Base-by-base conservation (phyloP, 2,797 vertebrate species). In the Parauchenoglanis ngamensis region DNA sequence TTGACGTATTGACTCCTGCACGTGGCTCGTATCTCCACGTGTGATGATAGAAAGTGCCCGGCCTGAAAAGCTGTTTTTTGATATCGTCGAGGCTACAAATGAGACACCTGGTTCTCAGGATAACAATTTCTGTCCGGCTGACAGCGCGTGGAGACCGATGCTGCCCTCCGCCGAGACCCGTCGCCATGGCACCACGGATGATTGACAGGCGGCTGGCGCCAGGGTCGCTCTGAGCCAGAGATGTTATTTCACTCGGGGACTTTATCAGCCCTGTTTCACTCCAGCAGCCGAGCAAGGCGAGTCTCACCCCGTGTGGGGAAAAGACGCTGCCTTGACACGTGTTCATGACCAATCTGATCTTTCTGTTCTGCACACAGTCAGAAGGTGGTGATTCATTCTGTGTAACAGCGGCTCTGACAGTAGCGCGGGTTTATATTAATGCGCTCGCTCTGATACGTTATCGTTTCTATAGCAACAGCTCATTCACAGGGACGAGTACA, bases 201-300 rank as follows among this genome's bases (percentile, higher is more conserved):
- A 91, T 23, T 91, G 90, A 89, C 89, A 87, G 31, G 31, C 65
- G 86, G 88, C 80, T 85, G 85, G 70, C 23, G 61, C 28, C 46
- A 35, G 84, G 70, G 52, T 78, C 31, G 49, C 83, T 73, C 54
- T 28, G 76, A 79, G 79, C 57, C 67, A 63, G 78, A 67, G 75
- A 81, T 49, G 89, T 13, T 49, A 23, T 81, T 88, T 81, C 84
- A 76, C 40, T 17, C 63, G 28, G 70, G 44, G 23, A 88, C 83
- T 88, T 76, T 49, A 84, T 80, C 81, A n/a, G 54, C 21, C 59
- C 68, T 85, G 68, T 11, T 86, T 65, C 77, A 70, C 73, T 83
- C 65, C 72, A 83, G 70, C 77, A 73, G 85, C 73, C 31, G 23
- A 75, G 73, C 63, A 4, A 40, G 44, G 67, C 54, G 15, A 31